Base-by-base conservation (phyloP, 2,113 vertebrate genomes). In the Silurus meridionalis region DNA sequence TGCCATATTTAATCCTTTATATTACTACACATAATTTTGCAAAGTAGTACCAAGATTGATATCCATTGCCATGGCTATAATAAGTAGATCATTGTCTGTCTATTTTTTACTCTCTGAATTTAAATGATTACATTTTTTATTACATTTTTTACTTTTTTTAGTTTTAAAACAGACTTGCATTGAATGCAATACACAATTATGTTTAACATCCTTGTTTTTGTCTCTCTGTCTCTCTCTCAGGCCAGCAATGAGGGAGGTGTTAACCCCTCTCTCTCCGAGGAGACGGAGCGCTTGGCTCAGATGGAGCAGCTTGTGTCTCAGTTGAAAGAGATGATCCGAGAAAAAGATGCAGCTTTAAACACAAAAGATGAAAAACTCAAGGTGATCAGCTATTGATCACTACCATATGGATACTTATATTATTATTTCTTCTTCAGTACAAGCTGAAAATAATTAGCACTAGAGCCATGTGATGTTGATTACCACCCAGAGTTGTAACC, bases 291-390 rank as follows among this genome's bases (percentile, higher is more conserved):
- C 85, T 94, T 98, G 90, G 78, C 64, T 0, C 96, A 95, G 57
- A 97, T 95, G 0, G 92, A 98, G 88, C 96, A 95, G 90, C 95
- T 98, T 5, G 95, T 97, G 77, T 9, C 91, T 8, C 97, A 97
- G 91, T 94, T 98, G 2, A 98, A 98, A 89, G 96, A 96, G 88
- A 89, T 97, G 83, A 95, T 97, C 91, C 91, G 95, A 63, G 96
- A 97, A 87, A 98, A 96, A 86, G 97, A 98, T 85, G 92, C 92
- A 23, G 90, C 92, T 15, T 95, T 98, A 21, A 86, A 57, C 11
- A 86, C 88, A 83, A 97, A 95, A 92, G 96, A 97, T 11, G 95
- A 96, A 5, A 94, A 96, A 83, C 91, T 97, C 0, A 97, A 97
- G 96, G 97, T 97, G 91, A 89, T 3, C 19, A 2, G 0, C 50